Base-by-base conservation (phyloP, 2,888 invertebrate genomes). In the Euclidia mi region DNA sequence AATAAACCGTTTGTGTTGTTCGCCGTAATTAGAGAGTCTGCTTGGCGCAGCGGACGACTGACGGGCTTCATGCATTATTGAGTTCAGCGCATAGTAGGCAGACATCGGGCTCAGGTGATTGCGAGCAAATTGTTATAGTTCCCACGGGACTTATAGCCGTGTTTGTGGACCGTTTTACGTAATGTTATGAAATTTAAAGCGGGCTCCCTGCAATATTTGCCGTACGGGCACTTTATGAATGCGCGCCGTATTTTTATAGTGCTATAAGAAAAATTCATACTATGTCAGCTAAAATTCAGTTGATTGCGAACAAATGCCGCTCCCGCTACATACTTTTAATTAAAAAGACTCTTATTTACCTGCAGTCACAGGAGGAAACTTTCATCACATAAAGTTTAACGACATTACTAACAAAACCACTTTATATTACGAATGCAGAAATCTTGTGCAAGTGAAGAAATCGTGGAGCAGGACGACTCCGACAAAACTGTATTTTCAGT, bases 51-150 rank as follows among this genome's bases (percentile, higher is more conserved):
- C 77, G 83, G 84, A 82, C 79, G 84, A 72, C 74, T 74, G 81
- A 69, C 81, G 77, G 79, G 74, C 71, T 81, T 86, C 82, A 88
- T 92, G 88, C 85, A 92, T 90, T 90, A 92, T 92, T 89, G 84
- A 91, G 86, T 79, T 71, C 76, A 79, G 78, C 76, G 81, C 78
- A 78, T 74, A 78, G 68, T 75, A 72, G 79, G 68, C 67, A 68
- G 71, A 63, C 74, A 72, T 65, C 56, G 71, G 75, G 81, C 79
- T 78, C 73, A 79, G 81, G 81, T 82, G 86, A 86, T 84, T 85
- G 83, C 82, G 65, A 79, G 81, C 86, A 86, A 88, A 88, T 84
- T 87, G 89, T 85, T 85, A 85, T 84, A 83, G 81, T 90, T 92
- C 91, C 85, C 91, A 90, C 82, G 88, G 85, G 87, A 82, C 75